Conservation (phyloP, 2,888 invertebrate species). For the Ormyrus labotus region DNA sequence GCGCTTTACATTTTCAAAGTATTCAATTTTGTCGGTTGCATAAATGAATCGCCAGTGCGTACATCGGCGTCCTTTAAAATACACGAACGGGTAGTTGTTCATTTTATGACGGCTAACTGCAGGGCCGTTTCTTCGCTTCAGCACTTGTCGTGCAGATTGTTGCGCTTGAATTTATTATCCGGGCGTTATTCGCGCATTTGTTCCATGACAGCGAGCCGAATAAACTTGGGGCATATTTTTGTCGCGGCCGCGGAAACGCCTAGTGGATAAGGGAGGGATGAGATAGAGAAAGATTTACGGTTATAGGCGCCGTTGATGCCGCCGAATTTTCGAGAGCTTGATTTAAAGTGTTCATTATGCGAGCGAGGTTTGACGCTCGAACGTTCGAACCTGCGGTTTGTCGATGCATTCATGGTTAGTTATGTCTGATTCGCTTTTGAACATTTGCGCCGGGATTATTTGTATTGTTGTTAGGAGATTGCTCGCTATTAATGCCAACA, state of each 20-base stretch:
- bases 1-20: conserved; percentile 40
- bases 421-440: neutral
- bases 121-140: conserved; percentile 30
- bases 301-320: neutral
- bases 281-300: conserved; percentile 20
- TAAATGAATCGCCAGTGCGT: conserved; percentile 45
- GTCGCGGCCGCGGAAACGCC: neutral
- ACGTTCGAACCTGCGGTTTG: neutral
- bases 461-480: too few relatives aligned
- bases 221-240: conserved; percentile 31
- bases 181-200: neutral
- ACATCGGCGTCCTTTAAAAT: conserved; percentile 13
- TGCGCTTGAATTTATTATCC: conserved; percentile 35
- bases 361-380: neutral
- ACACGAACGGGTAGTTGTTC: neutral
- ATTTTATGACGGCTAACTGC: conserved; percentile 40
- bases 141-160: conserved; percentile 39
- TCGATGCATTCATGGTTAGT: neutral
- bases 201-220: conserved; percentile 1
- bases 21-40: conserved; percentile 52
- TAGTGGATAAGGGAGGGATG: neutral
- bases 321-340: conserved; percentile 17
- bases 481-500: too few relatives aligned
- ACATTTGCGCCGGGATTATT: neutral
- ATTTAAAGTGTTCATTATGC: neutral